Evolutionary conservation across 2,888 invertebrate genomes (phyloP).

Genomic region (Drosophila neutralis): DNA sequence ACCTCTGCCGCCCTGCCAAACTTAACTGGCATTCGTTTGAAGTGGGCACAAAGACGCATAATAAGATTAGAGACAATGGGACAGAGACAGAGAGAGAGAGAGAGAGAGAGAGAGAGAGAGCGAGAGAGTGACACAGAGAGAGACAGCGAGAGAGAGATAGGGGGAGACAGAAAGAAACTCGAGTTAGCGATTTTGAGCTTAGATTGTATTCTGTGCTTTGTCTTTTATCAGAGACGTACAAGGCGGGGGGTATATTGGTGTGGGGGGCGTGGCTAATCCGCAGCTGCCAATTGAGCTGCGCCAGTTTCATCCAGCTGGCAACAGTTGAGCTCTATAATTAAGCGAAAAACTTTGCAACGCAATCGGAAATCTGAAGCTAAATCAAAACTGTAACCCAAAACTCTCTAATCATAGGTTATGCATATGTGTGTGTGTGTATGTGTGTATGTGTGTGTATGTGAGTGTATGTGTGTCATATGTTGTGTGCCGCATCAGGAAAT

Average conservation of each 20-base stretch:
- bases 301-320: slow-evolving; percentile 30
- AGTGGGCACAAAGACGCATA: slow-evolving; percentile 66
- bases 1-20: slow-evolving; percentile 10
- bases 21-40: slow-evolving; percentile 59
- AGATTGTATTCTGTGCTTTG: slow-evolving; percentile 50
- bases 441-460: neutral
- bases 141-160: neutral
- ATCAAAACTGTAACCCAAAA: slow-evolving; percentile 32
- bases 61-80: slow-evolving; percentile 58
- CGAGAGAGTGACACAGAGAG: neutral
- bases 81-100: neutral
- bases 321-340: slow-evolving; percentile 69
- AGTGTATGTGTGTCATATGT: neutral
- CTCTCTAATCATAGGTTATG: slow-evolving; percentile 36
- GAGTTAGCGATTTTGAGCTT: slow-evolving; percentile 37
- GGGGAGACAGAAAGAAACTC: neutral
- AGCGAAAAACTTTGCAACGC: slow-evolving; percentile 30
- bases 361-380: slow-evolving; percentile 8
- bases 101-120: neutral
- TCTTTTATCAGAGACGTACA: slow-evolving; percentile 16
- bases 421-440: neutral
- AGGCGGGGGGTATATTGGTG: neutral
- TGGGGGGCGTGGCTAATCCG: slow-evolving; percentile 44
- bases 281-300: slow-evolving; percentile 48
- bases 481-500: slow-evolving; percentile 31